Percentiles rank a stretch among this genome's conserved stretches.
Evolutionary conservation across 2,888 invertebrate species (phyloP).

Genomic region (Girardia tigrina): DNA sequence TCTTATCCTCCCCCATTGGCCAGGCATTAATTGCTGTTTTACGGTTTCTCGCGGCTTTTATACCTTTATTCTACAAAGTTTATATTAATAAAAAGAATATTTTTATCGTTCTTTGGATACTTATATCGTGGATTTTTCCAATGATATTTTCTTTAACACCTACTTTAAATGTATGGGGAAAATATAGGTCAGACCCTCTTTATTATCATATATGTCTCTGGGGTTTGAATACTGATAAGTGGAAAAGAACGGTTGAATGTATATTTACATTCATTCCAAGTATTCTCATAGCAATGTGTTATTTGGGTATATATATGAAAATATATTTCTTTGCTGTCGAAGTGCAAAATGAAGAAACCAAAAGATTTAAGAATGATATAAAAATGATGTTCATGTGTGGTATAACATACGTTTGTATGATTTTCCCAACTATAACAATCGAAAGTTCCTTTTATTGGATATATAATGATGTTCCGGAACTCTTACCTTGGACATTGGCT

Average conservation of each 20-base stretch:
- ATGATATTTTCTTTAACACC: conserved; percentile 25
- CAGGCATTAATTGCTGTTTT: conserved; percentile 32
- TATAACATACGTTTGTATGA: conserved; percentile 13
- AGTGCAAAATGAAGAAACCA: neutral
- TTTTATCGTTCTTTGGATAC: conserved; percentile 7
- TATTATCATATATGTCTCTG: conserved; percentile 29
- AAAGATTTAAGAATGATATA: neutral
- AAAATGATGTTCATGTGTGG: conserved; percentile 26
- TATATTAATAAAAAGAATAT: neutral
- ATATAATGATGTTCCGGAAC: neutral
- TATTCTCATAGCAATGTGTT: neutral
- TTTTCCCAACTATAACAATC: neutral
- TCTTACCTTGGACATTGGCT: conserved; percentile 24
- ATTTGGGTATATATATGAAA: neutral
- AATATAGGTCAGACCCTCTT: neutral
- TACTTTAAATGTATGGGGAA: conserved; percentile 6
- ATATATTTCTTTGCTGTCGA: neutral
- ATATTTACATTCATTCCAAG: conserved; percentile 30
- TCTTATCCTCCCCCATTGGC: conserved; percentile 21
- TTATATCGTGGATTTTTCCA: conserved; percentile 13
- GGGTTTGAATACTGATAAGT: conserved; percentile 4
- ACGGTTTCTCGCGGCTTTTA: conserved; percentile 17
- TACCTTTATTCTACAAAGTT: conserved; percentile 21
- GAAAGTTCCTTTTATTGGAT: conserved; percentile 21
- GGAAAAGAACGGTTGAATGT: conserved; percentile 25